Evolutionary conservation across 2,113 vertebrate genomes (phyloP).

Genomic region (Nyctibius bracteatus): DNA sequence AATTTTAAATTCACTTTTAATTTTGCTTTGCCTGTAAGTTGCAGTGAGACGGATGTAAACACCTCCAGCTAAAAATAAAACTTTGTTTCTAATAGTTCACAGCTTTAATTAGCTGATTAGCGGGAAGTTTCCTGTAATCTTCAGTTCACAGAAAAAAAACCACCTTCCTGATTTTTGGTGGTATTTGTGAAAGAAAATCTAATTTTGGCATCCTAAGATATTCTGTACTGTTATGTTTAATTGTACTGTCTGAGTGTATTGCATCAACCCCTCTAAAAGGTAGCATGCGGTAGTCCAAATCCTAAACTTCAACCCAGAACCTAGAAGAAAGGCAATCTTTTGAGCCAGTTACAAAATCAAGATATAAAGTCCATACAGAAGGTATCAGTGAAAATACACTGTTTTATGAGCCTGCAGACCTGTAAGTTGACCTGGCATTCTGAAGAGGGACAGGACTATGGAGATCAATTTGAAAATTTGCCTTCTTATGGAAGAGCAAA

Average conservation of each 20-base stretch:
- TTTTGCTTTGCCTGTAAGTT: background rate
- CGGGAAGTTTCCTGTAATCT: background rate
- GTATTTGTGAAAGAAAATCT: background rate
- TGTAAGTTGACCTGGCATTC: background rate
- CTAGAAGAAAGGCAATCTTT: background rate
- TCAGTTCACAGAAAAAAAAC: background rate
- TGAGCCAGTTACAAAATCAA: background rate
- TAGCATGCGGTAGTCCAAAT: background rate
- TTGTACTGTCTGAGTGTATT: background rate
- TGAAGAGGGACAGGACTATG: background rate
- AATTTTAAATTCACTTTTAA: background rate
- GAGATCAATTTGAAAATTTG: background rate
- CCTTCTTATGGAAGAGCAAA: background rate
- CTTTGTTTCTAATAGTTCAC: background rate
- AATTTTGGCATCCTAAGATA: background rate
- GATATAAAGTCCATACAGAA: background rate
- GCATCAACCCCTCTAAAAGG: background rate
- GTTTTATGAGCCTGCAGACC: background rate
- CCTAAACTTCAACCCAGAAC: background rate
- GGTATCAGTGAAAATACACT: background rate
- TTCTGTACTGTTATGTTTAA: background rate
- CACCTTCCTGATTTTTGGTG: background rate
- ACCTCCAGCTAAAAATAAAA: background rate
- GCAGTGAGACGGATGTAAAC: background rate
- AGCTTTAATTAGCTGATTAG: background rate